A percentile compares a stretch with the other conserved stretches of the same genome.
phyloP scores from a whole-genome alignment of 2,113 vertebrate species.

The Psittacus erithacus region DNA sequence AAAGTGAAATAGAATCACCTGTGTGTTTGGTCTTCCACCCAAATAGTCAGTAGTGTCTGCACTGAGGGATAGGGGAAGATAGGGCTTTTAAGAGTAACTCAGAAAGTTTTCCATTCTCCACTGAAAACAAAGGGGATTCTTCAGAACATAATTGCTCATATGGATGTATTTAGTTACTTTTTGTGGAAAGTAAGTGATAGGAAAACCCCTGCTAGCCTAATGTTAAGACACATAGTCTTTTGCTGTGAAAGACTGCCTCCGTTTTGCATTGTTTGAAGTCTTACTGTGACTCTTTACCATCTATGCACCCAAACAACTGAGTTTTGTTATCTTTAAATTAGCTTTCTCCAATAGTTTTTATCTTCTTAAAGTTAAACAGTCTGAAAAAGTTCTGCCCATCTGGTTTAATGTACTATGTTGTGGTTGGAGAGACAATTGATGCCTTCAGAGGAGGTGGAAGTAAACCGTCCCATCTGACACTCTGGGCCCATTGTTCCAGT shows the following conservation, averaged over 20 bases:
- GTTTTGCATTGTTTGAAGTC: background rate
- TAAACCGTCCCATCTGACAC: background rate
- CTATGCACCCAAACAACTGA: background rate
- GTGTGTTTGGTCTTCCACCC: background rate
- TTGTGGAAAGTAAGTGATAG: background rate
- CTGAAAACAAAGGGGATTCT: conserved; percentile 10
- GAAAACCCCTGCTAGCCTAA: background rate
- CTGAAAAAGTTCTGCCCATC: background rate
- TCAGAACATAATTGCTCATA: background rate
- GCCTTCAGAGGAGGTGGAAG: background rate
- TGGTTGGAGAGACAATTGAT: background rate
- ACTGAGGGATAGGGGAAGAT: background rate
- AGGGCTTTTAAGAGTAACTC: background rate
- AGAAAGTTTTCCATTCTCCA: background rate
- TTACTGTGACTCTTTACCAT: background rate
- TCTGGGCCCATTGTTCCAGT: background rate
- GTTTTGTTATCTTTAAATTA: background rate
- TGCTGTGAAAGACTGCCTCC: background rate
- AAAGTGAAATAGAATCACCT: background rate
- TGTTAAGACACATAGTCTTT: background rate
- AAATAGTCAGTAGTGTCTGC: background rate
- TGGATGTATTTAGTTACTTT: background rate
- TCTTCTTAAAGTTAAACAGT: background rate
- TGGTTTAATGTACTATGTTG: background rate
- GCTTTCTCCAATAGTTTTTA: background rate